These are phyloP conservation scores for Dreissena rostriformis DNA, from an alignment of 1,140 invertebrate species.

Conservation along the genomic window DNA sequence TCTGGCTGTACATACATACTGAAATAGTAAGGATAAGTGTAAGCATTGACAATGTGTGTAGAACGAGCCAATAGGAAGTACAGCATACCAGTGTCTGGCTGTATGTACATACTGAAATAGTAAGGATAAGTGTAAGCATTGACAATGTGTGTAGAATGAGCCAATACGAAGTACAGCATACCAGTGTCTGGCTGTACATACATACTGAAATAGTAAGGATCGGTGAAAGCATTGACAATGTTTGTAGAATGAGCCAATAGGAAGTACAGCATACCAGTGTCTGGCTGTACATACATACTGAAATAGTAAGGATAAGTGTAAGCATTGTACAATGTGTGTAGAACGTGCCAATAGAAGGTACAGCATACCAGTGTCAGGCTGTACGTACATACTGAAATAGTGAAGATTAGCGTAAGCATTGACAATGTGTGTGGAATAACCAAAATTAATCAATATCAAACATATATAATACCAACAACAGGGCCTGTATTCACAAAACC, in stretches of 20 bases:
- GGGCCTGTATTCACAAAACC: too few species aligned
- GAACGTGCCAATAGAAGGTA: constrained; percentile 88
- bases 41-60: constrained; percentile 89
- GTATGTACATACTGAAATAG: constrained; percentile 72
- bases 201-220: constrained; percentile 76
- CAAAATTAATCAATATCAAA: too few species aligned
- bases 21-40: too few species aligned
- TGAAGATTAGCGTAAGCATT: too few species aligned
- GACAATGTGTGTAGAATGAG: constrained; percentile 88
- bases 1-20: constrained; percentile 81
- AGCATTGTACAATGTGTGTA: constrained; percentile 88
- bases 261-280: constrained; percentile 88
- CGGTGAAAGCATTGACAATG: constrained; percentile 88
- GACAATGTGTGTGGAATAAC: too few species aligned
- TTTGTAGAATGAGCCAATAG: constrained; percentile 89
- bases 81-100: constrained; percentile 87
- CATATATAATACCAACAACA: too few species aligned
- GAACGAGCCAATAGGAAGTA: constrained; percentile 88
- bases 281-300: constrained; percentile 79
- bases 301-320: too few species aligned
- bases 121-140: constrained; percentile 91
- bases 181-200: constrained; percentile 85
- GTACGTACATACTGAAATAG: constrained; percentile 72
- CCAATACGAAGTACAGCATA: constrained; percentile 87
- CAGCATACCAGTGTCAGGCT: constrained; percentile 87